These are phyloP conservation scores for Amaurobius ferox DNA, from an alignment of 2,888 invertebrate genomes.

Conservation along the genomic window DNA sequence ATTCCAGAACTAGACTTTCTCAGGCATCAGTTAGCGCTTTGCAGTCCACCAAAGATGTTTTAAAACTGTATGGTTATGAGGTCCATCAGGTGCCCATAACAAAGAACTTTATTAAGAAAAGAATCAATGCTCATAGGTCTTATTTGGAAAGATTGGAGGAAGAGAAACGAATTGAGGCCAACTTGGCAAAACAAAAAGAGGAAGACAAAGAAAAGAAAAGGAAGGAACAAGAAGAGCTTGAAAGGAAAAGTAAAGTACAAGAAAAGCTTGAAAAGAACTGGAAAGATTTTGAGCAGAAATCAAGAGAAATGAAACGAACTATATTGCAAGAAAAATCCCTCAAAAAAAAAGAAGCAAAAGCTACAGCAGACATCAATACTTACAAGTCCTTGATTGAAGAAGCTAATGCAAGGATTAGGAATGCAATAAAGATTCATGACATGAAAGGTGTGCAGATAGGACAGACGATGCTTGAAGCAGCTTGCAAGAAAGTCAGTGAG, in stretches of 20 bases:
- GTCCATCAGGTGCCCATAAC: neutral
- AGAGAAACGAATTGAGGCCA: neutral
- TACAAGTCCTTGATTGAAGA: neutral
- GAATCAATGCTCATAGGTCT: neutral
- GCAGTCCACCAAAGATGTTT: neutral
- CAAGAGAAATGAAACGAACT: neutral
- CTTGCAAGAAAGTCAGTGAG: constrained; percentile 7
- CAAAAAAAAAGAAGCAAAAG: neutral
- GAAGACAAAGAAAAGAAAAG: no score
- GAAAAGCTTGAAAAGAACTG: no score
- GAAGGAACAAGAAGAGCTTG: no score
- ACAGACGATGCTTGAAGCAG: constrained; percentile 1
- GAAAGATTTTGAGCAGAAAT: no score
- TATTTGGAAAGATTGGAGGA: neutral
- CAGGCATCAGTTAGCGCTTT: neutral
- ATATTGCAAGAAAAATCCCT: neutral
- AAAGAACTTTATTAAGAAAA: neutral
- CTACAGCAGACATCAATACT: neutral
- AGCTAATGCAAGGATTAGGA: constrained; percentile 6
- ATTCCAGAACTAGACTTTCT: neutral
- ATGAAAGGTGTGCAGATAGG: neutral
- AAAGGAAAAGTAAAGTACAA: no score
- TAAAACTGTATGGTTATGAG: no score
- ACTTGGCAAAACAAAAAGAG: neutral
- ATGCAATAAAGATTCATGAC: neutral